Evolutionary conservation across 1,140 invertebrate genomes (phyloP), one percentile per base, ranked within the genome.

Genomic region (Arctopsyche grandis): DNA sequence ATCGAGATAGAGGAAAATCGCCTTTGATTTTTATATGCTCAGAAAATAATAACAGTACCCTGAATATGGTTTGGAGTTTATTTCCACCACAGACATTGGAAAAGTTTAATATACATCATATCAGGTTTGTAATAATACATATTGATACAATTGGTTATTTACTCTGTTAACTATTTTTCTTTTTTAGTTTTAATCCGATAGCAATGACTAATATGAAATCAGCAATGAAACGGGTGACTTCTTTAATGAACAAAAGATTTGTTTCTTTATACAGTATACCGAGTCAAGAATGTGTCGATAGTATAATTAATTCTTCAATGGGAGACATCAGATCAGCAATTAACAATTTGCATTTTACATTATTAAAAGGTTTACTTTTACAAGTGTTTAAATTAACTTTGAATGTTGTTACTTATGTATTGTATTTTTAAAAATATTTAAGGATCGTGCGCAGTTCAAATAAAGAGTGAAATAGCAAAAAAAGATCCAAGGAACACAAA

Each of bases 21-120:
- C 92, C 93, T 14, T 85, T 94, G 73, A 88, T 94, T 9, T 94
- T 95, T 83, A 90, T 94, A 78, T 91, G 90, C 83, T 92, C 93
- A 21, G 93, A 94, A 83, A 86, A 88, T 26, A 90, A 90, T 83
- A 89, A 87, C 66, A 91, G 90, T 43, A 88, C 85, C 46, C 85
- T 92, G 24, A 91, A 91, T 83, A 89, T 91, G 22, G 84, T 89
- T 71, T 89, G 90, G 70, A 91, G 89, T 79, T 84, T 95, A 21
- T 94, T 95, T 85, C 87, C 92, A 73, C 85, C 89, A 77, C 86
- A 87, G 82, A 83, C 93, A 9, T 90, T 89, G 83, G 87, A 91
- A 74, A 88, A 90, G 79, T 91, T 89, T 81, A 84, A 87, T 12
- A 93, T 94, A 19, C 85, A 90, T 79, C 88, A 91, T 76, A 93